Conservation (phyloP, 2,113 vertebrate genomes). For the Morone saxatilis region DNA sequence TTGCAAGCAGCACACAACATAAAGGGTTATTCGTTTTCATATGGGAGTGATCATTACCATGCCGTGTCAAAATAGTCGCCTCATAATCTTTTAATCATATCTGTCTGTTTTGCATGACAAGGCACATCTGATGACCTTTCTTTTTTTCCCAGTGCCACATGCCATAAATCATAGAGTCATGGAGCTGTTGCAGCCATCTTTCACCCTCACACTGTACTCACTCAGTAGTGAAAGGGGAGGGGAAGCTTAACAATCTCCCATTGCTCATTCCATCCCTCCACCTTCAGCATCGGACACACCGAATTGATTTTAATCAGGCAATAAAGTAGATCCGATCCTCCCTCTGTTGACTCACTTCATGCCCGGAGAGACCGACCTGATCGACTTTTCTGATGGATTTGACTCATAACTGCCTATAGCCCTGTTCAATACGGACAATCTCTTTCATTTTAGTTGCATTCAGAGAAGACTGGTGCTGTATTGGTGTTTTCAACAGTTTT, state of each 20-base stretch:
- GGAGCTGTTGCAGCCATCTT: slow-evolving; percentile 17
- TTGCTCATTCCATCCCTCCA: slow-evolving; percentile 54
- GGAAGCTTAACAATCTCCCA: slow-evolving; percentile 43
- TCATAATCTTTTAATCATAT: slow-evolving; percentile 48
- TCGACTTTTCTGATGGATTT: slow-evolving; percentile 75
- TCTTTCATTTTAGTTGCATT: slow-evolving; percentile 61
- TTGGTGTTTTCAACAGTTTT: slow-evolving; percentile 54
- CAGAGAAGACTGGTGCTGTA: slow-evolving; percentile 43
- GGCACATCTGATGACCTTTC: slow-evolving; percentile 65
- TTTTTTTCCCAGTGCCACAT: not conserved
- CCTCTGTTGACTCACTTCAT: slow-evolving; percentile 75
- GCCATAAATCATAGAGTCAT: slow-evolving; percentile 50
- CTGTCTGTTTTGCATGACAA: slow-evolving; percentile 54
- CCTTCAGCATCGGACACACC: slow-evolving; percentile 66
- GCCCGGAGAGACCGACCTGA: slow-evolving; percentile 69
- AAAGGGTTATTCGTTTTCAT: slow-evolving; percentile 20
- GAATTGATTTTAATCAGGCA: slow-evolving; percentile 82
- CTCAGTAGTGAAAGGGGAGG: slow-evolving; percentile 37
- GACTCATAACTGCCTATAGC: slow-evolving; percentile 71
- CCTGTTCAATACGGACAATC: slow-evolving; percentile 60
- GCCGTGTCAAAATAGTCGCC: slow-evolving; percentile 13
- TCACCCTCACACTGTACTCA: slow-evolving; percentile 5
- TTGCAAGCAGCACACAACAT: not conserved
- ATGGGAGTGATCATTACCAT: slow-evolving; percentile 21
- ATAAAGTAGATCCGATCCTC: slow-evolving; percentile 72